These are phyloP conservation scores for Luehdorfia chinensis DNA, from an alignment of 1,140 invertebrate species.

Conservation along the genomic window DNA sequence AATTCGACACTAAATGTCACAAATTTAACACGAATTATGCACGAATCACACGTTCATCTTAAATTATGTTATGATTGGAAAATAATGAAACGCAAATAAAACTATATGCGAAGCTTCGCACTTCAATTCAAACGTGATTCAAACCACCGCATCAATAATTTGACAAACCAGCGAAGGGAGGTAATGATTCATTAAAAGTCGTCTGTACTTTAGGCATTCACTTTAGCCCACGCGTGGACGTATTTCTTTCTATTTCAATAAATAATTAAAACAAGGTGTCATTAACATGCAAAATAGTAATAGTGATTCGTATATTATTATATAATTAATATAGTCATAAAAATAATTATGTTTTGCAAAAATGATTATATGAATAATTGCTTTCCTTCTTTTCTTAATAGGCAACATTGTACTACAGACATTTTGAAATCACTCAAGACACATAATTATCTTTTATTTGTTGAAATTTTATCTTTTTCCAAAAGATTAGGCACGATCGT, in stretches of 20 bases:
- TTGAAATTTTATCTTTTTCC: too few species aligned
- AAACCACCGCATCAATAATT: conserved; percentile 76
- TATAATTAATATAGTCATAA: too few species aligned
- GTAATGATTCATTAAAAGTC: conserved; percentile 44
- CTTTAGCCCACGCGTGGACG: conserved; percentile 27
- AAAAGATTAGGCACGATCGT: too few species aligned
- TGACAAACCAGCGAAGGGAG: conserved; percentile 57
- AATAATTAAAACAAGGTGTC: too few species aligned
- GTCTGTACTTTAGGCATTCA: conserved; percentile 67
- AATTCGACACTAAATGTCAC: conserved; percentile 28
- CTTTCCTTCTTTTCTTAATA: conserved; percentile 2
- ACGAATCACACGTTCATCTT: conserved; percentile 44
- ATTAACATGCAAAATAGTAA: too few species aligned
- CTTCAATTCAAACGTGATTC: conserved; percentile 75
- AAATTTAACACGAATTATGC: conserved; percentile 26
- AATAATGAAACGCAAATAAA: conserved; percentile 40
- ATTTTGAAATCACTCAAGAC: conserved; percentile 25
- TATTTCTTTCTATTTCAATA: not conserved
- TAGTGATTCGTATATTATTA: too few species aligned
- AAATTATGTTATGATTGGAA: conserved; percentile 28
- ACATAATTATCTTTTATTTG: too few species aligned
- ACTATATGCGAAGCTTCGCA: conserved; percentile 58
- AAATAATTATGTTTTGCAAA: too few species aligned
- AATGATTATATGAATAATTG: not conserved
- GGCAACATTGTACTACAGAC: conserved; percentile 35